A percentile compares a stretch with the other conserved stretches of the same genome.
These are phyloP conservation scores for Apteryx mantelli DNA, from an alignment of 2,113 vertebrate species.

Conservation along the genomic window DNA sequence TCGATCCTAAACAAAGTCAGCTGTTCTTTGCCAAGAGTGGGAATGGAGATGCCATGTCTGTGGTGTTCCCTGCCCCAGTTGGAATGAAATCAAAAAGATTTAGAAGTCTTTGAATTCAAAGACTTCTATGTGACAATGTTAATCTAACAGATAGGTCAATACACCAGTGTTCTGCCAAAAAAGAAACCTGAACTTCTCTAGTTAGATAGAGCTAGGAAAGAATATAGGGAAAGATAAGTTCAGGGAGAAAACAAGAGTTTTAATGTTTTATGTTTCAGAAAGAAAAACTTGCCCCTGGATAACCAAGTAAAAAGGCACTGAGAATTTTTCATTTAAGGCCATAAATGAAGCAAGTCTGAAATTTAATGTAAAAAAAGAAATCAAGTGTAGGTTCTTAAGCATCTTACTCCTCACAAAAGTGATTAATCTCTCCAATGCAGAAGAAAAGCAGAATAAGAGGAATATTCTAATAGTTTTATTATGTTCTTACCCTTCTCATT, in stretches of 20 bases:
- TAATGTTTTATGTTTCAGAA: neutral
- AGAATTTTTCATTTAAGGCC: neutral
- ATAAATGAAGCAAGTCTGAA: neutral
- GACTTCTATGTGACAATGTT: conserved; percentile 34
- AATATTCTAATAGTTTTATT: neutral
- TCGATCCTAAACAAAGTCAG: neutral
- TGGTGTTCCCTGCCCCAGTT: neutral
- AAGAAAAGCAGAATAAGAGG: neutral
- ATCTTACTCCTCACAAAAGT: neutral
- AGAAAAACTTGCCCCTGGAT: neutral
- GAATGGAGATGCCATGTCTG: neutral
- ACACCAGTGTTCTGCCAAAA: neutral
- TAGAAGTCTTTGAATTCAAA: conserved; percentile 27
- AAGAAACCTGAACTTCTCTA: neutral
- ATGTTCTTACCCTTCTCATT: conserved; percentile 92
- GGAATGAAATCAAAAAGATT: conserved; percentile 4
- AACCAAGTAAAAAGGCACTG: neutral
- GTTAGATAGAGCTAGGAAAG: neutral
- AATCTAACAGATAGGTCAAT: neutral
- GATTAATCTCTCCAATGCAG: neutral
- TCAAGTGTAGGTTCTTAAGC: neutral
- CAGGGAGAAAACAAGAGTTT: neutral
- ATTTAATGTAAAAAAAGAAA: neutral
- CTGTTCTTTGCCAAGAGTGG: neutral
- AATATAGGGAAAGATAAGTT: neutral